Base-by-base conservation (phyloP, 2,888 invertebrate genomes). In the Tetranychus truncatus region DNA sequence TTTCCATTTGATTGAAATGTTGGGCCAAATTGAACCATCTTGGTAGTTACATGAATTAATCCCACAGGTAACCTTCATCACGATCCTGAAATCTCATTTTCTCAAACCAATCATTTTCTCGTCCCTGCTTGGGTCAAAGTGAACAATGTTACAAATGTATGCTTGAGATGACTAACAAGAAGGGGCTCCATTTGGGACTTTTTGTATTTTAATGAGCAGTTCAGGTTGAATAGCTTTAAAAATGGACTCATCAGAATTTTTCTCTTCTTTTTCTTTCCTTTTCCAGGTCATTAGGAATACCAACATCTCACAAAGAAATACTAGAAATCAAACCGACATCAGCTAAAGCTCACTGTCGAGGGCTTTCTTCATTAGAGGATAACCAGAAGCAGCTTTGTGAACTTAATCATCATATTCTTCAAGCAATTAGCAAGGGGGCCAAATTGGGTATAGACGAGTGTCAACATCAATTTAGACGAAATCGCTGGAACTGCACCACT, bases 381-480 rank as follows among this genome's bases (percentile, higher is more conserved):
- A 85, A 87, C 80, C 91, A 91, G 83, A 81, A 82, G 73, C 88
- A 89, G 81, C 83, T 91, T 71, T 91, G 91, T 81, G 84, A 87
- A 77, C 85, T 87, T 75, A 88, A 88, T 78, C 87, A 88, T 80
- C 88, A 88, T 81, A 87, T 90, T 81, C 85, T 91, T 78, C 86
- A 91, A 90, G 88, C 90, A 75, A 85, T 92, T 75, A 88, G 89
- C 77, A 86, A 87, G 24, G 93, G 92, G 20, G 92, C 93, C 9
- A 86, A 87, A 82, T 87, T 92, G 82, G 91, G 91, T 5, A 89
- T 93, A 76, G 90, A 91, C 79, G 93, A 94, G 83, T 94, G 94
- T 82, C 91, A 93, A 84, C 87, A 89, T 81, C 93, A 94, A 84
- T 93, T 94, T 82, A 86, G 88, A 77, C 88, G 89, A 82, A 89